Evolutionary conservation across 2,888 invertebrate species (phyloP).

Genomic region (Chymomyza fuscimana): DNA sequence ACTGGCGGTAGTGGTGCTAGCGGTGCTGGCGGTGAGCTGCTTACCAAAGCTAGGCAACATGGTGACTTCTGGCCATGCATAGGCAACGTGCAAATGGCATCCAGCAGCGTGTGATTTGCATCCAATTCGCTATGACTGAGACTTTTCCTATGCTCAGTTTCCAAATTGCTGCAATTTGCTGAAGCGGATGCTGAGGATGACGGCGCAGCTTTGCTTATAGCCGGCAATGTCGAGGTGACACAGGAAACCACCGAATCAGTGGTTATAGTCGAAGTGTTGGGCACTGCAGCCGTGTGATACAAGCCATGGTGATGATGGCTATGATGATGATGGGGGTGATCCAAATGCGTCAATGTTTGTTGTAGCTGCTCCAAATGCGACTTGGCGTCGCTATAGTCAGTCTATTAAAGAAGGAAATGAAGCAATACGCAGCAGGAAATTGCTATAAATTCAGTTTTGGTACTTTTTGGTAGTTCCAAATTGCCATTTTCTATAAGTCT

Average conservation of each 20-base stretch:
- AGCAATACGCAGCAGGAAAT: constrained; percentile 77
- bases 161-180: constrained; percentile 53
- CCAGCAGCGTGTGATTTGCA: constrained; percentile 57
- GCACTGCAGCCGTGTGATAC: constrained; percentile 50
- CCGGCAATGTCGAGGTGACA: constrained; percentile 67
- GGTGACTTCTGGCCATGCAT: constrained; percentile 61
- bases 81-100: constrained; percentile 59
- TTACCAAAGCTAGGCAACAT: constrained; percentile 56
- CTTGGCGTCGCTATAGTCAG: constrained; percentile 67
- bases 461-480: constrained; percentile 53
- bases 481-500: constrained; percentile 46
- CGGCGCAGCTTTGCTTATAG: constrained; percentile 50
- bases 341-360: constrained; percentile 66
- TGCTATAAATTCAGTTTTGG: constrained; percentile 59
- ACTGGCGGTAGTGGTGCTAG: constrained; percentile 59
- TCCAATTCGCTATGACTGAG: constrained; percentile 58
- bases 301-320: constrained; percentile 55
- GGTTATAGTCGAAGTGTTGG: constrained; percentile 67
- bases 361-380: constrained; percentile 69
- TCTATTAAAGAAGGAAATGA: constrained; percentile 75
- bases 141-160: constrained; percentile 72
- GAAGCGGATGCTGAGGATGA: constrained; percentile 57
- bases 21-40: constrained; percentile 26
- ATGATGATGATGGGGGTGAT: constrained; percentile 44
- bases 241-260: constrained; percentile 73